Evolutionary conservation across 2,888 invertebrate genomes (phyloP).

Genomic region (Thumatha senex): DNA sequence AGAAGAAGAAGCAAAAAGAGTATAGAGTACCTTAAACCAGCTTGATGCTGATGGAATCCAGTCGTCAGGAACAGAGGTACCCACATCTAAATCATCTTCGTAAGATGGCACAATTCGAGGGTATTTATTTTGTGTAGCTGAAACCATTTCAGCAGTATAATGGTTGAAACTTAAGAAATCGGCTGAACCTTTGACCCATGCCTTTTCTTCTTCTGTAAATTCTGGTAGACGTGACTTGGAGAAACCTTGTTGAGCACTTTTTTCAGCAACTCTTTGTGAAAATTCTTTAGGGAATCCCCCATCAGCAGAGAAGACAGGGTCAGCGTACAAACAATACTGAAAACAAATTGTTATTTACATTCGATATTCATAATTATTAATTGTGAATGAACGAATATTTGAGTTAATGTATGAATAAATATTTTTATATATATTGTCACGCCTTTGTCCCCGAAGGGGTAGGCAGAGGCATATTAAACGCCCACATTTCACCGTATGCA

Average conservation of each 20-base stretch:
- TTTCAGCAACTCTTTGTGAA: conserved; percentile 63
- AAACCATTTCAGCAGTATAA: conserved; percentile 77
- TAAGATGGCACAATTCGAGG: conserved; percentile 44
- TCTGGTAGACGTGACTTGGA: conserved; percentile 64
- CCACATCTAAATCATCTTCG: conserved; percentile 47
- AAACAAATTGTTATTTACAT: conserved; percentile 16
- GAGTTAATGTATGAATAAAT: no score
- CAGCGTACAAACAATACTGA: conserved; percentile 71
- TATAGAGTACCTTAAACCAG: conserved; percentile 49
- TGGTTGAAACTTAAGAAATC: conserved; percentile 85
- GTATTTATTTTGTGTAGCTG: conserved; percentile 38
- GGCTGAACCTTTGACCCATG: conserved; percentile 48
- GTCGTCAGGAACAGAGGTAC: conserved; percentile 32
- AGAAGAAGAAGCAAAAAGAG: no score
- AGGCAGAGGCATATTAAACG: no score
- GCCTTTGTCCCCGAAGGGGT: no score
- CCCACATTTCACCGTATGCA: no score
- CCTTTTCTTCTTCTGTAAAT: conserved; percentile 63
- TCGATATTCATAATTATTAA: background rate
- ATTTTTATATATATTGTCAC: no score
- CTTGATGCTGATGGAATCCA: conserved; percentile 51
- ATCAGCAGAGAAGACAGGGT: conserved; percentile 73
- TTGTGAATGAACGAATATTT: no score
- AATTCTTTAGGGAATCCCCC: conserved; percentile 82
- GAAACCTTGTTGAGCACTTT: conserved; percentile 68